These are phyloP conservation scores for Laodelphax striatellus DNA, from an alignment of 1,140 invertebrate species.

Conservation along the genomic window DNA sequence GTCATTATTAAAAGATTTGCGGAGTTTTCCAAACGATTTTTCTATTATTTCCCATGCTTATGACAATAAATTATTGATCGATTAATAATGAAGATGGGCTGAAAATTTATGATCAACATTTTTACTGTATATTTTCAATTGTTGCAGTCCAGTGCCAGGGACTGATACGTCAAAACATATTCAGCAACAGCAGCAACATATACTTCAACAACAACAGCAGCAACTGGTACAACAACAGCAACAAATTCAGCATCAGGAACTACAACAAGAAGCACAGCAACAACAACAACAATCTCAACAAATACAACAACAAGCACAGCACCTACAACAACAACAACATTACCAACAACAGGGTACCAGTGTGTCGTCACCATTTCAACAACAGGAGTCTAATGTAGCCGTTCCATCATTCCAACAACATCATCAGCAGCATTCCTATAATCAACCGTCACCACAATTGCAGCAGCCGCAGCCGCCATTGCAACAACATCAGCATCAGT, in stretches of 20 bases:
- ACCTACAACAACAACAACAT: not conserved
- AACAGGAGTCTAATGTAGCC: not conserved
- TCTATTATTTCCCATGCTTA: too few relatives aligned
- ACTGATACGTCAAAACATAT: too few relatives aligned
- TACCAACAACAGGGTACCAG: not conserved
- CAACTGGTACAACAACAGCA: not conserved
- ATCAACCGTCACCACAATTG: conserved; percentile 6
- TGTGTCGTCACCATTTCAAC: not conserved
- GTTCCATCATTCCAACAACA: not conserved
- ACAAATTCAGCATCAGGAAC: not conserved
- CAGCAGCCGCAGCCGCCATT: not conserved
- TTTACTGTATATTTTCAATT: too few relatives aligned
- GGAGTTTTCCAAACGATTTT: too few relatives aligned
- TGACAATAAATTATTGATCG: too few relatives aligned
- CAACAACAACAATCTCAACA: not conserved
- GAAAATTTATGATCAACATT: too few relatives aligned
- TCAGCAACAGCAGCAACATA: not conserved
- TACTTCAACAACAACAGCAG: not conserved
- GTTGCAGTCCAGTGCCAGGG: too few relatives aligned
- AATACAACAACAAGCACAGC: not conserved
- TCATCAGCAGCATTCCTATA: not conserved
- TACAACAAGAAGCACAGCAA: not conserved
- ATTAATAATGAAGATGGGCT: too few relatives aligned
- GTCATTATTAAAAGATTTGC: too few relatives aligned
- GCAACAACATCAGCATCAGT: conserved; percentile 25